Percentiles rank a stretch among this genome's conserved stretches.
phyloP scores from a whole-genome alignment of 2,888 invertebrate genomes.

The Alsophila aescularia region DNA sequence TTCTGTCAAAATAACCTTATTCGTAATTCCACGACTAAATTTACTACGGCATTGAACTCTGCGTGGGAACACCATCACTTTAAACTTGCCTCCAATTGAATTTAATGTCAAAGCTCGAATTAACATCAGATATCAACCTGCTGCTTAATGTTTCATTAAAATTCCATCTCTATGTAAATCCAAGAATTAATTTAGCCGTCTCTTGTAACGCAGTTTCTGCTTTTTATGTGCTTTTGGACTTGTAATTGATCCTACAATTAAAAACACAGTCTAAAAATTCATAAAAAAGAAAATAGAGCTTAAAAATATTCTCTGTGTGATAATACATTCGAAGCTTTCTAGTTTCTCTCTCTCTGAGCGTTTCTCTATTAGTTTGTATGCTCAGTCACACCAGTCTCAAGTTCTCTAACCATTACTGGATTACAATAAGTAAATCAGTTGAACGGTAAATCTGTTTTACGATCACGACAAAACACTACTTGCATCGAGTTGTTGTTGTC shows the following conservation, averaged over 20 bases:
- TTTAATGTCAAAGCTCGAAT: slow-evolving; percentile 19
- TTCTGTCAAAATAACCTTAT: not conserved
- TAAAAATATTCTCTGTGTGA: too few relatives aligned
- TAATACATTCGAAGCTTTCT: too few relatives aligned
- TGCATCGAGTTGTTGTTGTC: slow-evolving; percentile 10
- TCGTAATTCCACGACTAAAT: not conserved
- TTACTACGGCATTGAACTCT: not conserved
- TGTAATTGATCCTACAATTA: too few relatives aligned
- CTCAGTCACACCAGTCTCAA: too few relatives aligned
- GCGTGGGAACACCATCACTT: slow-evolving; percentile 11
- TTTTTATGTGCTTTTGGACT: slow-evolving; percentile 1
- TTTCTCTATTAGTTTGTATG: too few relatives aligned
- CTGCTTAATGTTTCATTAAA: slow-evolving; percentile 20
- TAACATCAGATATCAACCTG: slow-evolving; percentile 18
- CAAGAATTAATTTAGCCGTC: slow-evolving; percentile 4
- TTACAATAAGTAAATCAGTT: not conserved
- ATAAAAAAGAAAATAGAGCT: too few relatives aligned
- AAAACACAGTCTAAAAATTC: too few relatives aligned
- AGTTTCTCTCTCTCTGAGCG: too few relatives aligned
- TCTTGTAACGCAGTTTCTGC: not conserved
- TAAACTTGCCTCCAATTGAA: slow-evolving; percentile 11
- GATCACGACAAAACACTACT: slow-evolving; percentile 33
- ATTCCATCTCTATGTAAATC: slow-evolving; percentile 20
- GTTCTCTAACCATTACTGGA: not conserved
- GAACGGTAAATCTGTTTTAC: slow-evolving; percentile 3